A percentile compares a stretch with the other conserved stretches of the same genome.
These are phyloP conservation scores for Agonopterix subpropinquella DNA, from an alignment of 2,888 invertebrate genomes.

Conservation along the genomic window DNA sequence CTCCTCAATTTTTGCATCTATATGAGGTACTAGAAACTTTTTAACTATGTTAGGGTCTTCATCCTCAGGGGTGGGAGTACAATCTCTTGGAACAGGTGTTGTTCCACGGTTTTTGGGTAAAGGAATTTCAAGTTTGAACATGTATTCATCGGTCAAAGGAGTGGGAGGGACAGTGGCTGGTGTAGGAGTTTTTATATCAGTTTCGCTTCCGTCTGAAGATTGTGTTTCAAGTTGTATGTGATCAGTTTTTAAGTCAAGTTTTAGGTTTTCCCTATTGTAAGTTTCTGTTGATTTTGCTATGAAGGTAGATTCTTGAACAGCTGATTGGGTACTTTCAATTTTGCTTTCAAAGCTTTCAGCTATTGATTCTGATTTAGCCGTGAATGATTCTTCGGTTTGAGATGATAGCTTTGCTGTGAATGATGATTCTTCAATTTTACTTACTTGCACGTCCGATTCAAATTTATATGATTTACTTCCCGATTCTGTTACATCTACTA, in stretches of 20 bases:
- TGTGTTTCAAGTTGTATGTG: slow-evolving; percentile 16
- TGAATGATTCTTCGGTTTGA: not conserved
- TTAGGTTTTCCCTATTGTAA: slow-evolving; percentile 3
- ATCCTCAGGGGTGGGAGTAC: slow-evolving; percentile 26
- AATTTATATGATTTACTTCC: too few relatives aligned
- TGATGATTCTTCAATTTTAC: slow-evolving; percentile 6
- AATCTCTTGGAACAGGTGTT: slow-evolving; percentile 14
- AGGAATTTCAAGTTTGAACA: slow-evolving; percentile 49
- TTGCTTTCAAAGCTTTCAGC: not conserved
- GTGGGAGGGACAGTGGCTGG: slow-evolving; percentile 50
- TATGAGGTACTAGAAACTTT: slow-evolving; percentile 52
- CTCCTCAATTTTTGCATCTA: slow-evolving; percentile 45
- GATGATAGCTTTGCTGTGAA: slow-evolving; percentile 3
- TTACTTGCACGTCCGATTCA: too few relatives aligned
- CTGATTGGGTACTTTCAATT: not conserved
- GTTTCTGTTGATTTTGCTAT: slow-evolving; percentile 3
- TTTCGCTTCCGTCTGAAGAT: slow-evolving; percentile 17
- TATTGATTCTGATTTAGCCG: not conserved
- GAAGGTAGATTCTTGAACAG: slow-evolving; percentile 9
- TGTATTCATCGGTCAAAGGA: slow-evolving; percentile 60
- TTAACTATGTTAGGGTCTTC: slow-evolving; percentile 56
- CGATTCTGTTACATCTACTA: not conserved
- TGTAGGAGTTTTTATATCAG: slow-evolving; percentile 35
- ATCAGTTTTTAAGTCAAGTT: slow-evolving; percentile 21
- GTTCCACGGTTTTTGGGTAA: slow-evolving; percentile 38